Percentiles rank a stretch among this genome's conserved stretches.
phyloP scores from a whole-genome alignment of 2,797 vertebrate genomes.

The Philypnodon macrostomus region DNA sequence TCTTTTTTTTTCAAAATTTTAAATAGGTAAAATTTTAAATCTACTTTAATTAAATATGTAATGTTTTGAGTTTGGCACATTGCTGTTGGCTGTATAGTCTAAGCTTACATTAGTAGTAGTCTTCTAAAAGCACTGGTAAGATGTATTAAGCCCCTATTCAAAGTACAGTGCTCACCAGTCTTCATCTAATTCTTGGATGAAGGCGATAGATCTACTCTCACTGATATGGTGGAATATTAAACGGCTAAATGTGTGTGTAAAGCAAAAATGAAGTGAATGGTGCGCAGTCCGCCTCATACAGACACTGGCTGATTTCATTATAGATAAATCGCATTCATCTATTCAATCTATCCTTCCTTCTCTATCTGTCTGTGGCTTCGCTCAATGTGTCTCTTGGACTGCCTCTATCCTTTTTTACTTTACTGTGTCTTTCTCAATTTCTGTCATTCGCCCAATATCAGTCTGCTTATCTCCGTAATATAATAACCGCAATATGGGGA shows the following conservation, averaged over 20 bases:
- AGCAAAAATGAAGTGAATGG: slow-evolving; percentile 65
- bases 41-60: too few relatives aligned
- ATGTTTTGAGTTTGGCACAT: too few relatives aligned
- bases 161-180: slow-evolving; percentile 24
- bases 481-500: slow-evolving; percentile 48
- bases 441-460: slow-evolving; percentile 47
- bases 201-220: slow-evolving; percentile 39
- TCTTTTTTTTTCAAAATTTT: too few relatives aligned
- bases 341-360: slow-evolving; percentile 58
- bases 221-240: slow-evolving; percentile 73
- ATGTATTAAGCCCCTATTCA: slow-evolving; percentile 42
- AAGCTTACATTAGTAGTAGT: too few relatives aligned
- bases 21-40: too few relatives aligned
- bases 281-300: slow-evolving; percentile 59
- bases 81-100: too few relatives aligned
- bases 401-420: slow-evolving; percentile 33
- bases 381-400: slow-evolving; percentile 33
- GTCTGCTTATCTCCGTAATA: slow-evolving; percentile 51
- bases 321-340: slow-evolving; percentile 77
- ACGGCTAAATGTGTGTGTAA: slow-evolving; percentile 64
- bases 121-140: too few relatives aligned
- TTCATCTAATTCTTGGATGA: slow-evolving; percentile 19
- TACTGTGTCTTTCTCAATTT: slow-evolving; percentile 46
- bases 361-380: slow-evolving; percentile 38
- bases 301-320: slow-evolving; percentile 73